Evolutionary conservation across 2,888 invertebrate species (phyloP).

Genomic region (Melanostoma mellinum): DNA sequence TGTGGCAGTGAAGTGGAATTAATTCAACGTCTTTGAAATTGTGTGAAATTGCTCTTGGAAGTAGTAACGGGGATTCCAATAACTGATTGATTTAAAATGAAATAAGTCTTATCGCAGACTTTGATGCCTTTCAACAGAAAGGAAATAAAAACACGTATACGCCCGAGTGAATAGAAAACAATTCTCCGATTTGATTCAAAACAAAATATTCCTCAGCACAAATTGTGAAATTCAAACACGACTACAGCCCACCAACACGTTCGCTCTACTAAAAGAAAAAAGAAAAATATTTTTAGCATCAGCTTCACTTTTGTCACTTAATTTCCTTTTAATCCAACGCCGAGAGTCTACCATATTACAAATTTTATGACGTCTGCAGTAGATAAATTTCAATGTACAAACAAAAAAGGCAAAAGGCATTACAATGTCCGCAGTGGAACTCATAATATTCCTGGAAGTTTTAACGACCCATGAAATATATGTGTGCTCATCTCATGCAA

Average conservation of each 20-base stretch:
- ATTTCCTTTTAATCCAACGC: conserved; percentile 5
- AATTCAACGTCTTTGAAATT: too few relatives aligned
- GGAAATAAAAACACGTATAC: conserved; percentile 16
- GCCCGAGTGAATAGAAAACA: neutral
- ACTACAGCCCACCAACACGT: neutral
- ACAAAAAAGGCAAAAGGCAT: conserved; percentile 15
- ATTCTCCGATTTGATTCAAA: neutral
- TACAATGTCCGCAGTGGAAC: conserved; percentile 42
- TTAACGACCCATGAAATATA: conserved; percentile 67
- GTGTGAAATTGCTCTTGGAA: too few relatives aligned
- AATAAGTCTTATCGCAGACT: neutral
- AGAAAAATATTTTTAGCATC: neutral
- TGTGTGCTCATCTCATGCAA: conserved; percentile 42
- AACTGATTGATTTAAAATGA: neutral
- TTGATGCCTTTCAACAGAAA: neutral
- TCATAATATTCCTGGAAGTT: conserved; percentile 59
- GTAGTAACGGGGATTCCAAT: too few relatives aligned
- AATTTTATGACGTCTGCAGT: conserved; percentile 43
- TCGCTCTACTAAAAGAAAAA: neutral
- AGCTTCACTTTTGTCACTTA: conserved; percentile 7
- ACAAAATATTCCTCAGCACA: neutral
- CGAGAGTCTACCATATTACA: conserved; percentile 23
- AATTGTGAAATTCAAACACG: neutral
- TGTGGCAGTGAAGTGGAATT: neutral
- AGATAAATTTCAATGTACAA: conserved; percentile 30